Percentiles rank a stretch among this genome's conserved stretches.
Conservation (phyloP, 1,140 invertebrate genomes). For the Brachionus rubens region DNA sequence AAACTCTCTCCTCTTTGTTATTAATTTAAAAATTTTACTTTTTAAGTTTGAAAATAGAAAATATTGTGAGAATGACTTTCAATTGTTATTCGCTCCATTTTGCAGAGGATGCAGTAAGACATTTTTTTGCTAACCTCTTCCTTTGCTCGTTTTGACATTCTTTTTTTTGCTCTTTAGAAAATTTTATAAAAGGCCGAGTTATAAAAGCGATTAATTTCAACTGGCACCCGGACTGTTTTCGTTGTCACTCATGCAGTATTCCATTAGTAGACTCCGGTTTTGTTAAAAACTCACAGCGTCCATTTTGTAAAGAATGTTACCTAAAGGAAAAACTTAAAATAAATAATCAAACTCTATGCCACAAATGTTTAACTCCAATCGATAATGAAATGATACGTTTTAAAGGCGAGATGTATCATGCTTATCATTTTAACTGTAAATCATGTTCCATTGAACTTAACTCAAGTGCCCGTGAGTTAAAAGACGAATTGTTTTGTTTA, state of each 20-base stretch:
- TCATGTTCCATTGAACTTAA: constrained; percentile 64
- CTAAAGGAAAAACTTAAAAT: constrained; percentile 20
- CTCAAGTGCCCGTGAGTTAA: constrained; percentile 86
- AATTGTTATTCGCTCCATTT: constrained; percentile 94
- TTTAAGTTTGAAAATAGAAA: constrained; percentile 87
- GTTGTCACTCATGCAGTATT: constrained; percentile 84
- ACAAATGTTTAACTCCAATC: constrained; percentile 66
- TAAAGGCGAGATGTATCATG: constrained; percentile 93
- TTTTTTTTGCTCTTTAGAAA: constrained; percentile 65
- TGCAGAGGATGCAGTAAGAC: constrained; percentile 88
- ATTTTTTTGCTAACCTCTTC: neutral
- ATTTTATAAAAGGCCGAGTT: constrained; percentile 91
- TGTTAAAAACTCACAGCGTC: constrained; percentile 66
- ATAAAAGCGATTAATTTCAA: constrained; percentile 98
- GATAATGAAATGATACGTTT: constrained; percentile 93
- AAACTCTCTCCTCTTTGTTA: neutral
- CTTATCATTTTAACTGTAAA: constrained; percentile 97
- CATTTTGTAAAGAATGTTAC: constrained; percentile 86
- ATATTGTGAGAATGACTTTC: constrained; percentile 99
- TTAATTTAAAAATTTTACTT: constrained; percentile 47
- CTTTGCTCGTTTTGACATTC: neutral
- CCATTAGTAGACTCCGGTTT: constrained; percentile 94
- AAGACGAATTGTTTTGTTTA: constrained; percentile 92
- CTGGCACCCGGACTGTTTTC: constrained; percentile 97
- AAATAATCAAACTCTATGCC: neutral